Base-by-base conservation (phyloP, 2,888 invertebrate species). In the Tromatobia lineatoria region DNA sequence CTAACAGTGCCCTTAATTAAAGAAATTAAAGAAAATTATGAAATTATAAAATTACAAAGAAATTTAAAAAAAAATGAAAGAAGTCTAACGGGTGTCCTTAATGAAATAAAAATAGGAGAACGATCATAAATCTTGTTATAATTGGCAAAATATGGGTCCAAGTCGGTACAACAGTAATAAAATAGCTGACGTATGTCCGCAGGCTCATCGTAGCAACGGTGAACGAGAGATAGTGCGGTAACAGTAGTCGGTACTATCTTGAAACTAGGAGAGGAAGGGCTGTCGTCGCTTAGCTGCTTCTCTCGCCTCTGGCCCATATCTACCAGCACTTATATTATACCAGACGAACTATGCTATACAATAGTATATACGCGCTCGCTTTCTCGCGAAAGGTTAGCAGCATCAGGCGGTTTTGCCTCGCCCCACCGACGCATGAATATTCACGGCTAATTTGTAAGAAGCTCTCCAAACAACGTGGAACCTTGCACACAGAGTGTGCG, bases 401-500 rank as follows among this genome's bases (percentile, higher is more conserved):
- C 73, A 64, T 57, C 75, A 85, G 29, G 52, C 52, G 84, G 85
- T 89, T 91, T 88, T 85, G 78, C 83, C 78, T 78, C 85, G 57
- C 71, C 75, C 84, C 84, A 82, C 54, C 61, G 81, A 87, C 87
- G 88, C 90, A 92, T 92, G 92, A 93, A 92, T 93, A 93, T 93
- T 93, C 92, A 92, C 91, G 89, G 90, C 89, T 92, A 92, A 93
- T 93, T 92, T 92, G 91, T 93, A 92, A 92, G 91, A 90, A 93
- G 90, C 91, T 91, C 89, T 89, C 88, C 89, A 91, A 91, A 92
- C 92, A 91, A 89, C 89, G 90, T 87, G 85, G 86, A 85, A 79
- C 73, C 81, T 81, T 52, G 64, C 84, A 67, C 45, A 79, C 57
- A 54, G 47, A 73, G 70, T 20, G 45, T 25, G 67, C 52, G 29